Base-by-base conservation (phyloP, 1,140 invertebrate species). In the Drosophila lacteicornis region DNA sequence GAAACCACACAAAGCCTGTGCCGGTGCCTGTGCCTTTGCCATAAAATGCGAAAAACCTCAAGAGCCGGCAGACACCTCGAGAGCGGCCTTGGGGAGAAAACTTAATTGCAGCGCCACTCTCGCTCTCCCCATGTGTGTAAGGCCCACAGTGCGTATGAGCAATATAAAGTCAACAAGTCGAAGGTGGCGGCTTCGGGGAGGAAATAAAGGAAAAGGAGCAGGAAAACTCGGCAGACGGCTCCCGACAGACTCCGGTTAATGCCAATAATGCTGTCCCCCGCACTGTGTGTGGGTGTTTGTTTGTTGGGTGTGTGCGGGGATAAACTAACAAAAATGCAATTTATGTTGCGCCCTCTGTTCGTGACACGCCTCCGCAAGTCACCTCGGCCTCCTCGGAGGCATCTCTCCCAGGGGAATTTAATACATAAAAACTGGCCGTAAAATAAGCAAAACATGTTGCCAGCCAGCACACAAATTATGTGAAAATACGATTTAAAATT, bases 311-410 rank as follows among this genome's bases (percentile, higher is more conserved):
- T 17, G 33, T n/a, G 19, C 27, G 30, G 42, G 25, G 15, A 42
- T 33, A 83, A 86, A 83, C 83, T 88, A 83, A 83, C 66, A 60
- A 82, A 87, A 80, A 88, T 80, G 63, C 81, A 88, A 88, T 86
- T 88, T 76, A 83, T 69, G 56, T 45, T n/a, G 55, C 17, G 57
- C 40, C 75, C 56, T 61, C 40, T 61, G 71, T 46, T 51, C 25
- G 47, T 63, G 59, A 75, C 51, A 50, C 59, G 60, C 11, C 17
- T n/a, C 30, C 46, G 22, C 43, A 33, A 66, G 40, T 66, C 40
- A 17, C 17, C n/a, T 56, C 3, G 13, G 9, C 1, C 36, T 40
- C 5, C 4, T 0, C 7, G 4, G 12, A 6, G 9, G 2, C 46
- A 25, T 49, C 6, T 5, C 12, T 25, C 33, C 9, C 9, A 13